Base-by-base conservation (phyloP, 1,140 invertebrate species). In the Asobara japonica region DNA sequence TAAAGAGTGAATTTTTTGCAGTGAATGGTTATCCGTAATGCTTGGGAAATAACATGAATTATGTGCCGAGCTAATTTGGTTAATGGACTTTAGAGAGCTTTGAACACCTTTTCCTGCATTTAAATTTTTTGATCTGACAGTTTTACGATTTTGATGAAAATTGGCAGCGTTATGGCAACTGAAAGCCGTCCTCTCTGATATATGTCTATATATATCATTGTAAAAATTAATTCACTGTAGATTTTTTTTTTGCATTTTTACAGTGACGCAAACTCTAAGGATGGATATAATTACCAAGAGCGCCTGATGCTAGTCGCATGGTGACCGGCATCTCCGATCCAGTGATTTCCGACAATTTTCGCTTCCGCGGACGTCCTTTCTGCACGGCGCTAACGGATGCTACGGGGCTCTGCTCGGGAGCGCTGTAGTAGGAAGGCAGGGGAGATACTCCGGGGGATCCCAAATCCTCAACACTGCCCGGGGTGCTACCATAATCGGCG, bases 341-440 rank as follows among this genome's bases (percentile, higher is more conserved):
- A 73, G 86, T 75, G 84, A 90, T 67, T 83, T 89, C 82, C 79
- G 90, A 78, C 8, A 90, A 81, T 85, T 94, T 96, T 82, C 94
- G 89, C 83, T 96, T 97, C 76, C 95, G 88, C 0, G 95, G 95
- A 33, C 95, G 85, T 2, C 95, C 95, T 85, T 97, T 97, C 73
- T 94, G 93, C 18, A 89, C 89, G 0, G 87, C 82, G 27, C 87
- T 88, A 30, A 88, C 88, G n/a, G 87, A 84, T 51, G 82, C 75
- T 30, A 83, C 83, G 29, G 83, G 85, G 76, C 80, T 88, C 79
- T 88, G 84, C 82, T 89, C 81, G 76, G 90, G 75, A 81, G 89
- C 75, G 85, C 89, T 83, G 86, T 90, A 79, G 84, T 86, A 84
- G 83, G 90, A 84, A 83, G 92, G 86, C 87, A 91, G 77, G 82